Percentiles rank a stretch among this genome's conserved stretches.
phyloP scores from a whole-genome alignment of 1,140 invertebrate species.

The Ridgeia piscesae region DNA sequence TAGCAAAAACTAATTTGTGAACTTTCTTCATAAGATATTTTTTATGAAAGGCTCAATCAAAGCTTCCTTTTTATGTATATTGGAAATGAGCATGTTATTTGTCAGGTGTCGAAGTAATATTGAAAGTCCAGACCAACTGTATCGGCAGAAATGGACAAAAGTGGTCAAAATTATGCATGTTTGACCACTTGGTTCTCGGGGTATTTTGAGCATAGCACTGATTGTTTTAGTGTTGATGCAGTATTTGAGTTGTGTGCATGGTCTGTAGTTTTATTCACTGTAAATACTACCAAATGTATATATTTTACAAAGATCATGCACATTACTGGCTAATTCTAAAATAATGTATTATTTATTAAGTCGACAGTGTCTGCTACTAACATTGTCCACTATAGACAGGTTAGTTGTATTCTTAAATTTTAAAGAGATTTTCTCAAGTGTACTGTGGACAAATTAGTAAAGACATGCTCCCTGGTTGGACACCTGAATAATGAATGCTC shows the following conservation, averaged over 20 bases:
- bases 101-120: neutral
- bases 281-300: neutral
- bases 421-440: neutral
- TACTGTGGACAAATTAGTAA: neutral
- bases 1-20: neutral
- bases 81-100: neutral
- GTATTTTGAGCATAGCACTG: neutral
- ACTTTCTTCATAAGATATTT: neutral
- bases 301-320: neutral
- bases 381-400: neutral
- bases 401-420: neutral
- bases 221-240: neutral
- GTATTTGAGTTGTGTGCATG: neutral
- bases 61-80: neutral
- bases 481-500: neutral
- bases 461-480: neutral
- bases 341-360: neutral
- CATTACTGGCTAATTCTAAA: neutral
- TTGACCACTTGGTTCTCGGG: neutral
- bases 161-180: neutral
- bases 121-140: neutral
- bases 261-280: slow-evolving; percentile 1
- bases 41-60: neutral
- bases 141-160: neutral
- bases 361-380: neutral